Conservation (phyloP, 2,797 vertebrate species). For the Hydrolagus colliei region DNA sequence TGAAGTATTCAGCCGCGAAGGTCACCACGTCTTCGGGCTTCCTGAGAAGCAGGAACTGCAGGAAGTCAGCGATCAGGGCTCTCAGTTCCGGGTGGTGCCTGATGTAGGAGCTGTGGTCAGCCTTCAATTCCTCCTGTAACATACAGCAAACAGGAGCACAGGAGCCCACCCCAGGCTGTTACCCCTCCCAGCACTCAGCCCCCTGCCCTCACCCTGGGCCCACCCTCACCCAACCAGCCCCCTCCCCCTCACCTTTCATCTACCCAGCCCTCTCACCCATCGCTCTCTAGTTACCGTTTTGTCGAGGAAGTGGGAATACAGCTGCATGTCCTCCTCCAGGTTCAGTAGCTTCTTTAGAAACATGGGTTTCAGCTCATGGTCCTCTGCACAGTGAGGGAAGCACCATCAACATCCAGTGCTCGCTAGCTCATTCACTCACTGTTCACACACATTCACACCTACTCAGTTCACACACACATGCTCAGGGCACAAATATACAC, state of each 20-base stretch:
- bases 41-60: slow-evolving; percentile 74
- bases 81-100: slow-evolving; percentile 72
- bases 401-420: neutral
- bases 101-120: slow-evolving; percentile 62
- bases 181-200: too few species aligned
- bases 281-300: slow-evolving; percentile 65
- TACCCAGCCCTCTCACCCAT: neutral
- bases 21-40: slow-evolving; percentile 67
- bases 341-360: slow-evolving; percentile 63
- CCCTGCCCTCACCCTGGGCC: neutral
- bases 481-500: too few species aligned
- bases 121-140: slow-evolving; percentile 69
- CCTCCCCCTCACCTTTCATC: neutral
- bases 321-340: slow-evolving; percentile 78
- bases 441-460: neutral
- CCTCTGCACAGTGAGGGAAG: slow-evolving; percentile 38
- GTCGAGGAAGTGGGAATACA: slow-evolving; percentile 71
- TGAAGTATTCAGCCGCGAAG: slow-evolving; percentile 75
- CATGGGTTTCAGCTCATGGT: slow-evolving; percentile 38
- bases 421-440: neutral
- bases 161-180: too few species aligned
- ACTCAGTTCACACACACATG: too few species aligned
- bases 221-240: neutral
- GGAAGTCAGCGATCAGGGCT: slow-evolving; percentile 72
- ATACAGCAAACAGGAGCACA: neutral